Percentiles rank a stretch among this genome's conserved stretches.
phyloP scores from a whole-genome alignment of 2,888 invertebrate species.

The Sarcophaga variegata region DNA sequence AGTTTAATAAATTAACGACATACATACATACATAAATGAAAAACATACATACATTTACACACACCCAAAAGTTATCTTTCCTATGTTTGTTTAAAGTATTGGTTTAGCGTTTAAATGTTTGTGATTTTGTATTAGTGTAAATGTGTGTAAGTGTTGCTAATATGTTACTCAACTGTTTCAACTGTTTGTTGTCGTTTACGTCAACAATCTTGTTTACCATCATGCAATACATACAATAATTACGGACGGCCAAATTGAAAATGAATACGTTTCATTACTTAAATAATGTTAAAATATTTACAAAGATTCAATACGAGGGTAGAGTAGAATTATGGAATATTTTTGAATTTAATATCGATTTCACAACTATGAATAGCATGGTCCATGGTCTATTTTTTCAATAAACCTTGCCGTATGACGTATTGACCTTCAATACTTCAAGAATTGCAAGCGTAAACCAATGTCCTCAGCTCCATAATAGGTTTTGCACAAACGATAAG shows the following conservation, averaged over 20 bases:
- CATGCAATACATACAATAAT: constrained; percentile 29
- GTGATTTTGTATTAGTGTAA: neutral
- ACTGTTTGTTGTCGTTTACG: neutral
- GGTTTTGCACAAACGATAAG: too few species aligned
- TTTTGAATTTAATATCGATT: too few species aligned
- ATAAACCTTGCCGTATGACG: too few species aligned
- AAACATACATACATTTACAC: neutral
- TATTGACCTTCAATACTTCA: too few species aligned
- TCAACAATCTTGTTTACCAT: constrained; percentile 16
- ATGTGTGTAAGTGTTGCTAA: neutral
- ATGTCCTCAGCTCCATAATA: too few species aligned
- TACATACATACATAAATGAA: too few species aligned
- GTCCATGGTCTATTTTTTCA: too few species aligned
- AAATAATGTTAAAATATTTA: neutral
- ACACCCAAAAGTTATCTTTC: neutral
- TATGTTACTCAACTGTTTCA: constrained; percentile 9
- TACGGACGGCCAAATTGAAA: neutral
- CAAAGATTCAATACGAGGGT: neutral
- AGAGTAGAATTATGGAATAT: neutral
- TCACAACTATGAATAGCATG: too few species aligned
- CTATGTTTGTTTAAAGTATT: neutral
- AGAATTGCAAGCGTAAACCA: too few species aligned
- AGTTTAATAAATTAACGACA: too few species aligned
- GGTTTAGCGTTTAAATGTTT: neutral
- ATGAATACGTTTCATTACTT: neutral